Base-by-base conservation (phyloP, 2,113 vertebrate genomes). In the Lasiurus cinereus region DNA sequence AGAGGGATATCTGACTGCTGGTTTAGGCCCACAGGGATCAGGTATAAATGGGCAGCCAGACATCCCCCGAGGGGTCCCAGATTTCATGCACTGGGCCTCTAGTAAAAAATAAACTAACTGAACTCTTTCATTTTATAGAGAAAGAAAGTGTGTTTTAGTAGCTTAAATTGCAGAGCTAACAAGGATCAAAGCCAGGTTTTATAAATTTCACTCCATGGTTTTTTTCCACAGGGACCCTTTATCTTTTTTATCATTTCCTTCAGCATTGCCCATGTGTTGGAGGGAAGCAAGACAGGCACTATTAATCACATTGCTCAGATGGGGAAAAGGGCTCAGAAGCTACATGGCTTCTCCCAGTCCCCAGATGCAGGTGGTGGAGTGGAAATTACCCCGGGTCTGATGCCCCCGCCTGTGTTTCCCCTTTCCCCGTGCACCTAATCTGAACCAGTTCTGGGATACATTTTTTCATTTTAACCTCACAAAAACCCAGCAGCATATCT, bases 71-170 rank as follows among this genome's bases (percentile, higher is more conserved):
- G 19, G 19, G 54, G 54, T 56, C 54, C 54, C 54, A 56, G 54
- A 56, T 46, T 46, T 46, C 46, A 46, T 10, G 46, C 46, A 46
- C 46, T 46, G 46, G 46, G 46, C 46, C 46, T 46, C 46, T 46
- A 46, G 10, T 46, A 59, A 16, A 62, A 80, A 93, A 54, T 39
- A 67, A 16, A 90, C 8, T 15, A 85, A 59, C 6, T 16, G 7
- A 86, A 54, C 15, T 5, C 56, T 91, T 95, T 78, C 18, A 79
- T 66, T 90, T 70, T 72, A 72, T 6, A 87, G 2, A 92, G 46
- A 52, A 66, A 88, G 56, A 54, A 56, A 48, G 19, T 69, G 29
- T 56, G 24, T 56, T n/a, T 69, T 6, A 66, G 15, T 13, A 73
- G 36, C 36, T 72, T 73, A 22, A 18, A 46, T 6, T 84, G 31